phyloP scores from a whole-genome alignment of 2,797 vertebrate genomes.

The Neostethus bicornis region DNA sequence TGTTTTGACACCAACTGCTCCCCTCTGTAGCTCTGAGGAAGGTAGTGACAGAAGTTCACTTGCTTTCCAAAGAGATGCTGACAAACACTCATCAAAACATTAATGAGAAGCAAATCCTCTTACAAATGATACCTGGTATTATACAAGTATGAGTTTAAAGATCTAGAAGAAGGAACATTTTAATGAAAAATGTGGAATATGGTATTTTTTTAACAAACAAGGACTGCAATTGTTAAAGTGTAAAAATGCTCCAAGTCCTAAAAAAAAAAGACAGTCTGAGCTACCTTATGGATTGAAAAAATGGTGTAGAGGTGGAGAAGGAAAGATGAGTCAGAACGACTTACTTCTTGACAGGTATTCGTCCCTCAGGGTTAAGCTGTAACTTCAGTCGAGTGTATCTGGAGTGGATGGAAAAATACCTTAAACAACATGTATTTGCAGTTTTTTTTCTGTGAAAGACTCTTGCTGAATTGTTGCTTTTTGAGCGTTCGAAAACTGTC shows the following conservation, averaged over 20 bases:
- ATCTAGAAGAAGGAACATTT: background rate
- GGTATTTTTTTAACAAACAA: conserved; percentile 12
- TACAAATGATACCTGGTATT: no score
- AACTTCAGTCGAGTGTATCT: conserved; percentile 90
- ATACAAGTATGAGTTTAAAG: background rate
- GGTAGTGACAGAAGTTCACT: conserved; percentile 62
- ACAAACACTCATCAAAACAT: conserved; percentile 21
- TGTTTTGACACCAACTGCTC: conserved; percentile 63
- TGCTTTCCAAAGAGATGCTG: conserved; percentile 31
- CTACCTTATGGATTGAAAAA: conserved; percentile 40
- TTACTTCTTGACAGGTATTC: conserved; percentile 98
- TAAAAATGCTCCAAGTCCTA: conserved; percentile 3
- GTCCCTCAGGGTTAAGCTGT: conserved; percentile 92
- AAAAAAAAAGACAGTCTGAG: conserved; percentile 13
- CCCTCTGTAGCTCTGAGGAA: conserved; percentile 44
- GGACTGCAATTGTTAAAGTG: background rate
- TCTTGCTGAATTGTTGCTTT: background rate
- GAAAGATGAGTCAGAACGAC: conserved; percentile 66
- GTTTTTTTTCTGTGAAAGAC: conserved; percentile 14
- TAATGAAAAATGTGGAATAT: background rate
- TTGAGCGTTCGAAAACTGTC: background rate
- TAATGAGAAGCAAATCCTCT: background rate
- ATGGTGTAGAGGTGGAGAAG: conserved; percentile 25
- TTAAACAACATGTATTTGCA: conserved; percentile 35
- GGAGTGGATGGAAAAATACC: conserved; percentile 56